Evolutionary conservation across 2,113 vertebrate species (phyloP), one percentile per base, ranked within the genome.

Genomic region (Cacatua alba): DNA sequence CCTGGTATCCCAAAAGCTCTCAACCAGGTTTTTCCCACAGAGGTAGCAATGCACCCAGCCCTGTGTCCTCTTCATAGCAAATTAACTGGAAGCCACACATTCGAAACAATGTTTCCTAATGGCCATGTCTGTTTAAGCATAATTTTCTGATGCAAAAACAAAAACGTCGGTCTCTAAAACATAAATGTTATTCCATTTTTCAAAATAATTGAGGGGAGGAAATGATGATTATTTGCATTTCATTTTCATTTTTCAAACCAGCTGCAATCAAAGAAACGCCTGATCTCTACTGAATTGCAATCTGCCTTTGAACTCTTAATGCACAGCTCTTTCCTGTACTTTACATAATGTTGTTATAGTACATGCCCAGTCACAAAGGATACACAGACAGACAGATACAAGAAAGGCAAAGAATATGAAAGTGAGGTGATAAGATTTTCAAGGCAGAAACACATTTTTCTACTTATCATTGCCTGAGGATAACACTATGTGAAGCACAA

Each of bases 381-480:
- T 69, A 69, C 74, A 86, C n/a, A 81, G 53, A n/a, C 29, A 87
- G 70, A 68, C 28, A 96, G 52, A 92, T 67, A 91, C 28, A 82
- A 94, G 78, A 75, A 48, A 95, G 96, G 51, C 67, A 53, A 97
- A 93, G 63, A 96, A 89, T 96, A 59, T 86, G 71, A 96, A 84
- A 96, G 71, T 26, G 77, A 95, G 89, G 6, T 91, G 97, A 67
- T 84, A 97, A 95, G 84, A 95, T 91, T 90, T 96, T 62, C 87
- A 65, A 97, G 90, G 87, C 70, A 92, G 63, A 89, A 94, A 90
- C 43, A 95, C 82, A 39, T 86, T 96, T 96, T 94, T 80, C 71
- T 93, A 95, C 79, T 95, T 95, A 82, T 64, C 51, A 25, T 25
- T 94, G 77, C 88, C 78, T 81, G 86, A 95, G 90, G 75, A 93